Percentiles rank a stretch among this genome's conserved stretches.
phyloP scores from a whole-genome alignment of 2,797 vertebrate genomes.

The Poeciliopsis infans region DNA sequence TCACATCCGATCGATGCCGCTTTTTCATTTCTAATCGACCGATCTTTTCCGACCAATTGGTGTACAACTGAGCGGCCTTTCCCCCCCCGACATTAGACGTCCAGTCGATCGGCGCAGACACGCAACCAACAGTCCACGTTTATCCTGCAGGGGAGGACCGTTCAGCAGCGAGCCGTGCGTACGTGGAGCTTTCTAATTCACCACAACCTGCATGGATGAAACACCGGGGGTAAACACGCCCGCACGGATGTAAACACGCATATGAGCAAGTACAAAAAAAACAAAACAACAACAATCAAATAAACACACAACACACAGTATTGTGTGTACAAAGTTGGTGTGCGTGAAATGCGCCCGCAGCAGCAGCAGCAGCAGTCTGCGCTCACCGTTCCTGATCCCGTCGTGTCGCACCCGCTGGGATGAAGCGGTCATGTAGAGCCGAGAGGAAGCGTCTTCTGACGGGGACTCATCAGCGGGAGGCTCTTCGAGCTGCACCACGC shows the following conservation, averaged over 20 bases:
- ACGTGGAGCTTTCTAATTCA: slow-evolving; percentile 65
- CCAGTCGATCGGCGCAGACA: slow-evolving; percentile 32
- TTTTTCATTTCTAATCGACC: slow-evolving; percentile 10
- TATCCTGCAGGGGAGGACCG: slow-evolving; percentile 52
- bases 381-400: slow-evolving; percentile 67
- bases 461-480: slow-evolving; percentile 46
- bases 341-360: slow-evolving; percentile 42
- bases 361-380: slow-evolving; percentile 23
- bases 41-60: background rate
- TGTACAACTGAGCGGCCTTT: background rate
- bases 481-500: slow-evolving; percentile 32
- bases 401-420: slow-evolving; percentile 55
- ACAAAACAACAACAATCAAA: too few species aligned
- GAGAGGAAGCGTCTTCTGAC: slow-evolving; percentile 23
- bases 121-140: slow-evolving; percentile 60
- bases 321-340: slow-evolving; percentile 66
- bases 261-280: slow-evolving; percentile 1
- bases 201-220: slow-evolving; percentile 40
- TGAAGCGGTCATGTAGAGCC: slow-evolving; percentile 53
- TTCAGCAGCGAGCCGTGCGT: slow-evolving; percentile 48
- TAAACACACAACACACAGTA: slow-evolving; percentile 14
- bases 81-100: slow-evolving; percentile 6
- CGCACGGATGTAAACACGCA: background rate
- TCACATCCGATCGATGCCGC: slow-evolving; percentile 49
- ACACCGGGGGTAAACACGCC: slow-evolving; percentile 26